Conservation (phyloP, 2,113 vertebrate genomes). For the Hippopotamus amphibius region DNA sequence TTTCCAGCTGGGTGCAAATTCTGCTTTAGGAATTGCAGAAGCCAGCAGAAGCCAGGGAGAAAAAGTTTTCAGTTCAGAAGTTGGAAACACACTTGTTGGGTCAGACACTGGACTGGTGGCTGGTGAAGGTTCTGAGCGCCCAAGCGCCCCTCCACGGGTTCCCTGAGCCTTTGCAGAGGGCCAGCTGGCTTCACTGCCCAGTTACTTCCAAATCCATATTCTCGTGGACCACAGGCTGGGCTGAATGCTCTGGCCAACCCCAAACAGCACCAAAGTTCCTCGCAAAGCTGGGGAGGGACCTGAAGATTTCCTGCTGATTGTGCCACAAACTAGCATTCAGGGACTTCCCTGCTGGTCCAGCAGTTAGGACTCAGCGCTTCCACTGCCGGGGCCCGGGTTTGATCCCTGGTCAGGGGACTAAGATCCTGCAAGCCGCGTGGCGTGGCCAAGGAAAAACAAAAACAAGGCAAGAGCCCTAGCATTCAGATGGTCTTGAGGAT, state of each 20-base stretch:
- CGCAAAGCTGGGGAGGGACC: accelerated
- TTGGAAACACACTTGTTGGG: not conserved
- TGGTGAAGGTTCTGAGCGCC: not conserved
- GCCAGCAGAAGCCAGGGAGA: not conserved
- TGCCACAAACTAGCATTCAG: not conserved
- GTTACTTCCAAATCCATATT: too few species aligned
- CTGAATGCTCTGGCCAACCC: not conserved
- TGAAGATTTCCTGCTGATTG: not conserved
- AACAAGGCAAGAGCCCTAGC: not conserved
- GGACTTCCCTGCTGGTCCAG: not conserved
- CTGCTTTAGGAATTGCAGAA: not conserved
- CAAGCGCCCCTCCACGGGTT: accelerated
- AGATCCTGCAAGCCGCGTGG: not conserved
- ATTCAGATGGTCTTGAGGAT: not conserved
- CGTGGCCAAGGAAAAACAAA: not conserved
- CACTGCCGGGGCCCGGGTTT: not conserved
- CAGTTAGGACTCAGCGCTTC: not conserved
- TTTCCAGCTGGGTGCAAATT: not conserved
- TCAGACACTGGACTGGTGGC: not conserved
- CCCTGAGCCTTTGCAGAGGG: not conserved
- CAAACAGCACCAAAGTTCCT: not conserved
- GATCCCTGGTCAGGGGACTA: not conserved
- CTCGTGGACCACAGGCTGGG: not conserved
- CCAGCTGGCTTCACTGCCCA: not conserved
- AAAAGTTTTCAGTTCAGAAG: not conserved